These are phyloP conservation scores for Caloenas nicobarica DNA, from an alignment of 2,113 vertebrate species.

Conservation along the genomic window DNA sequence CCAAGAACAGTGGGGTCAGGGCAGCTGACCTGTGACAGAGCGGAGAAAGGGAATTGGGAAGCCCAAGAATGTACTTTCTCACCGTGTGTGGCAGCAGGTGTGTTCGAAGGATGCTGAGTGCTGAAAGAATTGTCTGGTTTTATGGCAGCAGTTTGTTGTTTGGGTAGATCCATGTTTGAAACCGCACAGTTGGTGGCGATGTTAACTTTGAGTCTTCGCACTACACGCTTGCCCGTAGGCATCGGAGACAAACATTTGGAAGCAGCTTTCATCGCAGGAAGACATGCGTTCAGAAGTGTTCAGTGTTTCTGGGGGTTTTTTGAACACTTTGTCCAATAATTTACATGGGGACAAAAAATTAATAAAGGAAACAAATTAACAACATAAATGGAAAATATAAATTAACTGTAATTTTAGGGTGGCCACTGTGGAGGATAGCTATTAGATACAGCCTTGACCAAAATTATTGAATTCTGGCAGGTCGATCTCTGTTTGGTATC, in stretches of 20 bases:
- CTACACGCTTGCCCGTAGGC: fast-evolving
- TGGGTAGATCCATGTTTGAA: background rate
- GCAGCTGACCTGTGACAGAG: background rate
- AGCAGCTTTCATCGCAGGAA: background rate
- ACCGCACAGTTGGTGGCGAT: background rate
- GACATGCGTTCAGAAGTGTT: background rate
- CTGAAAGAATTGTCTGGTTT: background rate
- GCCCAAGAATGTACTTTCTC: background rate
- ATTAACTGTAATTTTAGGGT: background rate
- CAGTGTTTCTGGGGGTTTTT: background rate
- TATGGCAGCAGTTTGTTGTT: background rate
- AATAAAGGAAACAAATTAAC: background rate
- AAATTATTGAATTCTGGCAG: background rate
- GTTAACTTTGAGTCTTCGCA: background rate
- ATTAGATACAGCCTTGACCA: background rate
- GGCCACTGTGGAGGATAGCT: background rate
- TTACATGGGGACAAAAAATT: background rate
- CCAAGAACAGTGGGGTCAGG: background rate
- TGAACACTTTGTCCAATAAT: background rate
- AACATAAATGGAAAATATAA: background rate
- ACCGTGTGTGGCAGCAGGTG: background rate
- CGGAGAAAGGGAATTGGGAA: background rate
- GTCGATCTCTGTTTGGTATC: background rate
- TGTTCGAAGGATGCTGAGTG: background rate
- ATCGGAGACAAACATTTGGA: background rate